Base-by-base conservation (phyloP, 2,113 vertebrate genomes). In the Probosciger aterrimus region DNA sequence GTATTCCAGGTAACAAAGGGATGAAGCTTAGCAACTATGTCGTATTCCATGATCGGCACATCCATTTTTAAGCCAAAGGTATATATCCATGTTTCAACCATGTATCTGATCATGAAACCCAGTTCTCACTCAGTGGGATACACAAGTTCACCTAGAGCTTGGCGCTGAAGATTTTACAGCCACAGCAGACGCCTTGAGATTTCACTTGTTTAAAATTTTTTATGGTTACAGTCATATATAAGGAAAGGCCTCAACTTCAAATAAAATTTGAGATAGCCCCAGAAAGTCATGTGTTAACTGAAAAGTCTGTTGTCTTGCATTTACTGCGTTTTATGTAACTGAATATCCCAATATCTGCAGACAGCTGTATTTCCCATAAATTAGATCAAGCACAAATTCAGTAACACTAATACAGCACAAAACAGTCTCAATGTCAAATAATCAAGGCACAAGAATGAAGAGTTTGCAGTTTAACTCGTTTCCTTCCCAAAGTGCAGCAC, bases 371-470 rank as follows among this genome's bases (percentile, higher is more conserved):
- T 82, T 88, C 47, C 65, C 3, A 0, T 5, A 55, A 67, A 28
- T 43, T n/a, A 47, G 11, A 59, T 52, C 69, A 90, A 59, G 23
- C 11, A 37, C 23, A 76, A 75, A 75, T 53, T 59, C 52, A 65
- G 14, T 43, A 77, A 52, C 37, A 70, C 7, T 41, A 47, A 65
- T 6, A 35, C 3, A 53, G 37, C 25, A 65, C 18, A 73, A 11
- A 67, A 60, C 4, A n/a, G 17, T 27, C 24, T n/a, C 43, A 30
- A 69, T 13, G 11, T 19, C 65, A 88, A 91, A 74, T 33, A 13
- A 15, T 15, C 31, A 82, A 52, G 68, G 27, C 1, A 2, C 27
- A 89, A 84, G 69, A 78, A 75, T 7, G 8, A 62, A 0, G 0
- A 75, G 5, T 23, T 33, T 57, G 14, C 14, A 49, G 41, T 28